Conservation (phyloP, 2,888 invertebrate genomes). For the Cheilosia soror region DNA sequence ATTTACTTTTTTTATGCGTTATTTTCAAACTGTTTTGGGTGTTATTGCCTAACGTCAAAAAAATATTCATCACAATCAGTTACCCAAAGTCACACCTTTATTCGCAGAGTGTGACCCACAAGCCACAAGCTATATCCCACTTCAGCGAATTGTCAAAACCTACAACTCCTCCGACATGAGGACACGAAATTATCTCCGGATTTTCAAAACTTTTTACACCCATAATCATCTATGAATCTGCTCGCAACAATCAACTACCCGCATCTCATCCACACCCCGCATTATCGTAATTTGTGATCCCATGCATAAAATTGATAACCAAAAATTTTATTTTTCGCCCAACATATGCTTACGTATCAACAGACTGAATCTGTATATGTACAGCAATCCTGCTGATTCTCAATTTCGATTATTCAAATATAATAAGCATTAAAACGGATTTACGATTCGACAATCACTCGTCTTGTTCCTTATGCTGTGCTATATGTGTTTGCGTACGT, state of each 20-base stretch:
- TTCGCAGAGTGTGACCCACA: no score
- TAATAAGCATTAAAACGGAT: conserved; percentile 64
- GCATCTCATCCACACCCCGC: conserved; percentile 12
- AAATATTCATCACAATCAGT: no score
- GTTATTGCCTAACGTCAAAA: no score
- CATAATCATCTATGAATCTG: no score
- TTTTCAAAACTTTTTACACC: no score
- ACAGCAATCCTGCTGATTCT: conserved; percentile 16
- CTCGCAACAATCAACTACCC: neutral
- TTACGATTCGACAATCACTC: conserved; percentile 50
- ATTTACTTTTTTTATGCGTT: no score
- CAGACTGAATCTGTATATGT: conserved; percentile 2
- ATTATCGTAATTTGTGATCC: conserved; percentile 17
- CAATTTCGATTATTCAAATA: conserved; percentile 64
- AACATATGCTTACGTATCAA: conserved; percentile 37
- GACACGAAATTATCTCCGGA: no score
- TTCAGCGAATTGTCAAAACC: no score
- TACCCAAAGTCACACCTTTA: no score
- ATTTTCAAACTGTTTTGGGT: no score
- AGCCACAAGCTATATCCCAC: no score
- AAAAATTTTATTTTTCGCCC: conserved; percentile 23
- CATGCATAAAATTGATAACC: conserved; percentile 63
- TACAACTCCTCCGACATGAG: no score
- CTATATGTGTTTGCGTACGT: neutral
- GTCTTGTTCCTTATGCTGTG: neutral